Percentiles rank a stretch among this genome's conserved stretches.
Conservation (phyloP, 2,888 invertebrate genomes). For the Cantharis flavilabris region DNA sequence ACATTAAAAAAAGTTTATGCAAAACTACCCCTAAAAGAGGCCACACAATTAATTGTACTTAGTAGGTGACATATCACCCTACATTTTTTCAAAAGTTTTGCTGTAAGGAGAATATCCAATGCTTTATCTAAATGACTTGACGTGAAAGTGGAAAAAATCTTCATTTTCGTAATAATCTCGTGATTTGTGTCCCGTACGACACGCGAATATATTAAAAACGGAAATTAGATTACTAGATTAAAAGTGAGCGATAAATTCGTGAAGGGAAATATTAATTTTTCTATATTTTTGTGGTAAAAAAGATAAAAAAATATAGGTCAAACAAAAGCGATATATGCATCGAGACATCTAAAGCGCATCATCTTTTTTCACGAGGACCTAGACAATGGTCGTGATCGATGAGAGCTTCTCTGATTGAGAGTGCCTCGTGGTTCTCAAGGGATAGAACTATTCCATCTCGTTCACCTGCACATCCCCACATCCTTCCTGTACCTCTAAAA, state of each 20-base stretch:
- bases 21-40: not conserved
- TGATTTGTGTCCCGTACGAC: not conserved
- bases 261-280: not conserved
- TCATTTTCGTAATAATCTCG: not conserved
- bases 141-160: not conserved
- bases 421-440: slow-evolving; percentile 23
- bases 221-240: not conserved
- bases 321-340: not conserved
- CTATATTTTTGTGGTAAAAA: not conserved
- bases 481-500: slow-evolving; percentile 18
- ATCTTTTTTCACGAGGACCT: slow-evolving; percentile 10
- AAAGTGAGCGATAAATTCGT: not conserved
- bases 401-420: slow-evolving; percentile 27
- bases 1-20: not conserved
- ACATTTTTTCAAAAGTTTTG: not conserved
- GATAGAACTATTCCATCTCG: slow-evolving; percentile 18
- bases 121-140: not conserved
- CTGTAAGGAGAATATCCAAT: not conserved
- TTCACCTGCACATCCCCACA: slow-evolving; percentile 20
- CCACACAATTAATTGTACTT: not conserved
- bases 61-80: not conserved
- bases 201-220: not conserved
- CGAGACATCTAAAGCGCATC: slow-evolving; percentile 15
- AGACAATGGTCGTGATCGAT: slow-evolving; percentile 29
- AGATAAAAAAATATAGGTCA: not conserved